phyloP scores from a whole-genome alignment of 1,140 invertebrate species.

The Archivesica marissinica region DNA sequence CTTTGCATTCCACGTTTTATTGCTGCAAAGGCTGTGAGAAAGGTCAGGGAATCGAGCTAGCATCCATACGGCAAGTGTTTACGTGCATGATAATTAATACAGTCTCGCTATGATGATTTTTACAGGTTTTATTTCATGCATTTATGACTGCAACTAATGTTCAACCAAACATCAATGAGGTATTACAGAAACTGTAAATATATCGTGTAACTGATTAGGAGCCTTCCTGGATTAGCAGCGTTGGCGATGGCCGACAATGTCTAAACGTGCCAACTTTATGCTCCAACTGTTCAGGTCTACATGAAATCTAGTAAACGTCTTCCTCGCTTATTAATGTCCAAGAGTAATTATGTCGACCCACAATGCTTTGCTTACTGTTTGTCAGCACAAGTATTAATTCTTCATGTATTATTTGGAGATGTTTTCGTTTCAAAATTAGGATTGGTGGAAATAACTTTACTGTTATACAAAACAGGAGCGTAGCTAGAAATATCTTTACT shows the following conservation, averaged over 20 bases:
- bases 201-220: constrained; percentile 34
- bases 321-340: constrained; percentile 33
- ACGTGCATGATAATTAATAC: constrained; percentile 49
- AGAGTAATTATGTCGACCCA: constrained; percentile 2
- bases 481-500: too few relatives aligned
- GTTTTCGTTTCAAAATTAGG: too few relatives aligned
- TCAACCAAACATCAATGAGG: constrained; percentile 37
- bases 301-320: background rate
- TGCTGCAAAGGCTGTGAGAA: constrained; percentile 43
- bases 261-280: constrained; percentile 2
- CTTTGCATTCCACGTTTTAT: constrained; percentile 60
- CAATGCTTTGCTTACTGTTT: background rate
- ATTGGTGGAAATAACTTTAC: too few relatives aligned
- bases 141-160: constrained; percentile 62
- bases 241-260: constrained; percentile 24
- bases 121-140: constrained; percentile 56
- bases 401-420: too few relatives aligned
- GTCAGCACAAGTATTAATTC: too few relatives aligned
- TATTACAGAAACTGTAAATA: constrained; percentile 27
- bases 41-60: constrained; percentile 46
- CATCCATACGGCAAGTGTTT: constrained; percentile 25
- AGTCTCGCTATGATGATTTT: constrained; percentile 48
- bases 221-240: background rate
- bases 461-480: too few relatives aligned
- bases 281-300: background rate